Evolutionary conservation across 2,888 invertebrate species (phyloP).

Genomic region (Dolichopus griseipennis): DNA sequence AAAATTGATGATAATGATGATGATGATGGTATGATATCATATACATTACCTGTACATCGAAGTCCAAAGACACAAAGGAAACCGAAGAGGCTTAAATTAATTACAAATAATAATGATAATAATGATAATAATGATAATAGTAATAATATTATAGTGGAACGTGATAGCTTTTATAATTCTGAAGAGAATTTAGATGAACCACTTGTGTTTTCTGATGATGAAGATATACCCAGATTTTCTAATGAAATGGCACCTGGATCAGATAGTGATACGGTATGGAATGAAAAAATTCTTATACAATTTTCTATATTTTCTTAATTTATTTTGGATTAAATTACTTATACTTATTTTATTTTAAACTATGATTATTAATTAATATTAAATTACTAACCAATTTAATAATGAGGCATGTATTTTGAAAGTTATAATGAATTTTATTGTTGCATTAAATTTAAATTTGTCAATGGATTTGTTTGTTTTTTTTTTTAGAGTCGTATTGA

Average conservation of each 20-base stretch:
- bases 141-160: conserved; percentile 33
- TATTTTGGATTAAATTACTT: no score
- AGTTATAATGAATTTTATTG: conserved; percentile 5
- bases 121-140: background rate
- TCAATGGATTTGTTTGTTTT: background rate
- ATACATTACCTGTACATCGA: conserved; percentile 29
- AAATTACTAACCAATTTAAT: no score
- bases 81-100: conserved; percentile 17
- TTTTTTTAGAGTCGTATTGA: conserved; percentile 39
- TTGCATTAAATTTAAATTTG: conserved; percentile 8
- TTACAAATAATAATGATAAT: background rate
- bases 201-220: conserved; percentile 54
- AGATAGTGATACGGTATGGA: conserved; percentile 43
- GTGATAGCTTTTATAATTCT: conserved; percentile 53
- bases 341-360: background rate
- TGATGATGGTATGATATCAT: conserved; percentile 33
- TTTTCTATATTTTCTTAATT: no score
- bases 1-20: conserved; percentile 4
- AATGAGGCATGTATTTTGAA: no score
- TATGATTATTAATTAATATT: no score
- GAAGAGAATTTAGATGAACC: conserved; percentile 52
- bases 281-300: background rate
- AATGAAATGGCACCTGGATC: conserved; percentile 43
- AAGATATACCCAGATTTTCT: conserved; percentile 45
- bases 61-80: conserved; percentile 16